Evolutionary conservation across 37 sponge, comb jelly and placozoan genomes (phyloP).

Genomic region (Beroe forskalii): DNA sequence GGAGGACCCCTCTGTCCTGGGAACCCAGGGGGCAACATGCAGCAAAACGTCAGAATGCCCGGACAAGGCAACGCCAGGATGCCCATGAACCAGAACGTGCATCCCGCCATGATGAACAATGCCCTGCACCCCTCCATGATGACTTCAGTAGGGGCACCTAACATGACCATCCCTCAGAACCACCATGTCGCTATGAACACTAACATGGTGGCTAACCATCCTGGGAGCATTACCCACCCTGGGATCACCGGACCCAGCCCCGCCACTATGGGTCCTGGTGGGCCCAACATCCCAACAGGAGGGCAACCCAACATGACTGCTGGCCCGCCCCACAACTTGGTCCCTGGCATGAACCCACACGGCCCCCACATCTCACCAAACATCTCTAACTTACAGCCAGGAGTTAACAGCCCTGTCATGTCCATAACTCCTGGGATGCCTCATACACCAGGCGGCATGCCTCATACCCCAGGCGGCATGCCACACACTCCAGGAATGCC

Average conservation of each 20-base stretch:
- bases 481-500: conserved; percentile 33
- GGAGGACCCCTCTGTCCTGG: neutral
- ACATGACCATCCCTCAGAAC: conserved; percentile 56
- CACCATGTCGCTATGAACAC: neutral
- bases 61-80: conserved; percentile 2
- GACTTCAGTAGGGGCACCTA: conserved; percentile 15
- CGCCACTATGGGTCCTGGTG: neutral
- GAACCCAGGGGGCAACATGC: neutral
- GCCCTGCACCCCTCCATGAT: conserved; percentile 34
- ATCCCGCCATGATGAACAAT: conserved; percentile 37
- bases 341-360: neutral
- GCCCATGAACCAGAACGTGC: conserved; percentile 17
- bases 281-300: neutral
- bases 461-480: neutral
- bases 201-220: neutral
- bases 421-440: conserved; percentile 13
- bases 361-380: conserved; percentile 11
- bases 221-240: neutral
- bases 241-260: neutral
- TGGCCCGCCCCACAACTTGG: conserved; percentile 39
- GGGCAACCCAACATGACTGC: conserved; percentile 37
- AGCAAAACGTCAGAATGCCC: conserved; percentile 7
- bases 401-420: neutral
- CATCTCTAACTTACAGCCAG: neutral
- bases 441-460: neutral